Base-by-base conservation (phyloP, 2,888 invertebrate genomes). In the Lapara coniferarum region DNA sequence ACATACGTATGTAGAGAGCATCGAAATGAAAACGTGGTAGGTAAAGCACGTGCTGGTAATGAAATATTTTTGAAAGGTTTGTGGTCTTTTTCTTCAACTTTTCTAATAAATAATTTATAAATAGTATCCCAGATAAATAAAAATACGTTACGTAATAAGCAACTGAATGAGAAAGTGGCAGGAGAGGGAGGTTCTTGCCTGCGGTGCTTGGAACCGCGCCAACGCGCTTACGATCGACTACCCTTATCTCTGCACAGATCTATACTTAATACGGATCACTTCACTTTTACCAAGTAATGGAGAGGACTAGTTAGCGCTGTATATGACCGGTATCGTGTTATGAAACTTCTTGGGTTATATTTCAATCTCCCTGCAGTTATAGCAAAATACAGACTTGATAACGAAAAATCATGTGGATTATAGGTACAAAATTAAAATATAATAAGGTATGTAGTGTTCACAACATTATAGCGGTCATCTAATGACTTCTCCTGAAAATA, bases 171-270 rank as follows among this genome's bases (percentile, higher is more conserved):
- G 63, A 63, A 63, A 63, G 46, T 19, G 19, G 16, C 46, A 49
- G 46, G 59, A 19, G 68, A 25, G 58, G 63, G 53, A 44, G 52
- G 59, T 52, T 53, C 37, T 59, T n/a, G 19, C 19, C 58, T 52
- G 63, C 44, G 37, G 53, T 30, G 69, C 37, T 70, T 70, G 70
- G 70, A 68, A 51, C 55, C 57, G 51, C 19, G 70, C 70, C 70
- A 70, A 66, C 53, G 56, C 68, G 59, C 59, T 68, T 56, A 66
- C 70, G 66, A 67, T 19, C 59, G 56, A 66, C 69, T 70, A 59
- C 66, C n/a, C 69, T 58, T 66, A 67, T 70, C 58, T 58, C 58
- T 58, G 49, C 52, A 66, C 37, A 19, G 52, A 69, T 69, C 53
- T 63, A 69, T 59, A 59, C 44, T 53, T 44, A 63, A 63, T 69